Conservation (phyloP, 1,140 invertebrate species). For the Sitobion miscanthi region DNA sequence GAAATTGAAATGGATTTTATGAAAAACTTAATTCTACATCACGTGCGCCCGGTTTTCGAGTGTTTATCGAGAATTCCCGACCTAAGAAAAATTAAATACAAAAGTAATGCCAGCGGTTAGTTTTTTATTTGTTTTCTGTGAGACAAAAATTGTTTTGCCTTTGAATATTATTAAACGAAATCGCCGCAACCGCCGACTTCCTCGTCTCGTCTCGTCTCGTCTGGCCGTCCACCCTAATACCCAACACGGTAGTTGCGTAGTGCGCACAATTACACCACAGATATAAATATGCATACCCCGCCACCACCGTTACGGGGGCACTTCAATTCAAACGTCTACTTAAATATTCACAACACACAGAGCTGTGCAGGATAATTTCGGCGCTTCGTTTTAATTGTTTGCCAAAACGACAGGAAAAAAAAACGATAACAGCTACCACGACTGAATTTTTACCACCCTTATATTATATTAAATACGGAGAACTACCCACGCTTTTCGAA, state of each 20-base stretch:
- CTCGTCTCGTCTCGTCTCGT: not conserved
- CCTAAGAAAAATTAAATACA: not conserved
- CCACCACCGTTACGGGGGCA: not conserved
- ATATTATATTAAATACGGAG: not conserved
- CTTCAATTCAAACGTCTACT: conserved; percentile 1
- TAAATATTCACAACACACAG: conserved; percentile 7
- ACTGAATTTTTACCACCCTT: not conserved
- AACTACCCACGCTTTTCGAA: not conserved
- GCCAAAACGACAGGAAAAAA: not conserved
- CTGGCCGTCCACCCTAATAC: not conserved
- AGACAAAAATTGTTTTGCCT: not conserved
- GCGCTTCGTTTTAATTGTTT: conserved; percentile 10
- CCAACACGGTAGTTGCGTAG: not conserved
- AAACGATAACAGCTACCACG: not conserved
- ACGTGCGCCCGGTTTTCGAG: not conserved
- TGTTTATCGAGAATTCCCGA: not conserved
- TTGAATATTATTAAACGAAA: not conserved
- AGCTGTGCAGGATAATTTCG: not conserved
- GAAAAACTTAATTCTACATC: not conserved
- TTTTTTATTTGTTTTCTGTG: not conserved
- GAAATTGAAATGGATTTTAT: not conserved
- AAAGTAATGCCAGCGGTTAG: not conserved
- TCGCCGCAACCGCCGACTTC: not conserved
- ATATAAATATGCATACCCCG: not conserved
- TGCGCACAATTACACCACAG: not conserved